These are phyloP conservation scores for Pristionchus entomophagus DNA, from an alignment of 2,888 invertebrate genomes.

Conservation along the genomic window DNA sequence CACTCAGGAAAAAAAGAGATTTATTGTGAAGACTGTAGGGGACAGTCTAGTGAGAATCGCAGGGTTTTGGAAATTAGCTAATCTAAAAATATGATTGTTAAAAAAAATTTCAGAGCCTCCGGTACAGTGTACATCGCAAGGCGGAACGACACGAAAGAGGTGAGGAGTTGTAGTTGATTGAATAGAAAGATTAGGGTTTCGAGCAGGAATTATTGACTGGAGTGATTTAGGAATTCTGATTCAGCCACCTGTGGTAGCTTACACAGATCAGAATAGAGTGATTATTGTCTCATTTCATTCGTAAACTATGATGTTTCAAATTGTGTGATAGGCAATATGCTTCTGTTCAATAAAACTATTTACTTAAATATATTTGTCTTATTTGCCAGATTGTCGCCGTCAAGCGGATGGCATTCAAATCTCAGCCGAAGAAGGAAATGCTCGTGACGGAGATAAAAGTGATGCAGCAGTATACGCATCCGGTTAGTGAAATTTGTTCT, in stretches of 20 bases:
- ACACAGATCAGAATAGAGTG: no score
- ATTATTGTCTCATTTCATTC: no score
- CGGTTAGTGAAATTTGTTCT: constrained; percentile 74
- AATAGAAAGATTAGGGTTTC: neutral
- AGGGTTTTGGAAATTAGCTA: neutral
- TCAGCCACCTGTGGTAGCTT: no score
- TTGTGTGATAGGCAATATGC: no score
- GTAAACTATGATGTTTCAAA: no score
- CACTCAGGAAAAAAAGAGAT: neutral
- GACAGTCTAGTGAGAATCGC: neutral
- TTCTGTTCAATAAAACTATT: neutral
- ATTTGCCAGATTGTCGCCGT: constrained; percentile 85
- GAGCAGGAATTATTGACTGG: neutral
- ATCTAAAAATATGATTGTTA: constrained; percentile 73
- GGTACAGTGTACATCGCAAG: constrained; percentile 74
- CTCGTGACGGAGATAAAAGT: constrained; percentile 93
- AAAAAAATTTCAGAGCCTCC: constrained; percentile 65
- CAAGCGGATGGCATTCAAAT: constrained; percentile 94
- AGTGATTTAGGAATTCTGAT: neutral
- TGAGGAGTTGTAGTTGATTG: no score
- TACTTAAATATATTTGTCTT: neutral
- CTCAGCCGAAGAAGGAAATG: constrained; percentile 95
- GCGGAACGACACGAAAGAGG: constrained; percentile 56
- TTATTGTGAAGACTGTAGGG: neutral
- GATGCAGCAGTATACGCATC: constrained; percentile 91